These are phyloP conservation scores for Labeo calbasu DNA, from an alignment of 2,797 vertebrate species.

Conservation along the genomic window DNA sequence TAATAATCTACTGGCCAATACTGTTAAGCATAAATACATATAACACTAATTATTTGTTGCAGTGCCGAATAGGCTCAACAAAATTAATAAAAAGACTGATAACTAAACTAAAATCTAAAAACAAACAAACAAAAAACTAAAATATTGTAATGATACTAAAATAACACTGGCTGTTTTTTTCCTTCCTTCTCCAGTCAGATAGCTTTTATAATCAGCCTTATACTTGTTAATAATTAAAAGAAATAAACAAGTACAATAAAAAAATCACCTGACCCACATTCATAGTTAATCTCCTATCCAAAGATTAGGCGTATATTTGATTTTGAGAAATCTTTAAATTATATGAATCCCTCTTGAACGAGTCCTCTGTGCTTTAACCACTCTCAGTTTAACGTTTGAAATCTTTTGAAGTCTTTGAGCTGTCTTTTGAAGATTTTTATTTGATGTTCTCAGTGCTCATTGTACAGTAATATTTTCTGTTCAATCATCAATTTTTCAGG, in stretches of 20 bases:
- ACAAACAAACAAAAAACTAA: too few relatives aligned
- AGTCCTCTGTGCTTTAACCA: not conserved
- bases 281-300: conserved; percentile 26
- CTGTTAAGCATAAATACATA: too few relatives aligned
- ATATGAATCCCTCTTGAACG: not conserved
- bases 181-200: not conserved
- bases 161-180: too few relatives aligned
- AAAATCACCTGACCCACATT: conserved; percentile 32
- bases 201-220: not conserved
- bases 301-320: conserved; percentile 27
- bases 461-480: not conserved
- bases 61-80: too few relatives aligned
- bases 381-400: not conserved
- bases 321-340: conserved; percentile 8
- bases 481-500: not conserved
- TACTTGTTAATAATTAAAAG: not conserved
- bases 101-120: too few relatives aligned
- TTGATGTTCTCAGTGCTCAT: not conserved
- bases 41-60: too few relatives aligned
- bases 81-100: too few relatives aligned
- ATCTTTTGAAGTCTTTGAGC: not conserved
- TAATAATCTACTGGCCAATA: too few relatives aligned
- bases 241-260: not conserved
- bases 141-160: not conserved
- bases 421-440: not conserved